Percentiles rank a stretch among this genome's conserved stretches.
Conservation (phyloP, 2,113 vertebrate genomes). For the Trogon melanurus region DNA sequence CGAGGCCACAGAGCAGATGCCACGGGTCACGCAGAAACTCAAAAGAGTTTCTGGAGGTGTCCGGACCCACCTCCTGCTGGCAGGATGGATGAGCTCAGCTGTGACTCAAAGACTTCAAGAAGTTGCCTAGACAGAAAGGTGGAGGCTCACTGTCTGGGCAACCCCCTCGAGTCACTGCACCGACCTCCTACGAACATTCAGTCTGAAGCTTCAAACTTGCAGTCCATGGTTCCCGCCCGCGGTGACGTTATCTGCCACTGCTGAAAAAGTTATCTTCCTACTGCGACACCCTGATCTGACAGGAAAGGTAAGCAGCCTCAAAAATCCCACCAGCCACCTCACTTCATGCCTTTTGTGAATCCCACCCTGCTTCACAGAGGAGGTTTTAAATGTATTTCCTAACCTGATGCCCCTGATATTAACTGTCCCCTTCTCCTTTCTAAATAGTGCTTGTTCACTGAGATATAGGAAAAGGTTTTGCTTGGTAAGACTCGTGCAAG, state of each 20-base stretch:
- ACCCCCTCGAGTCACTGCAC: not conserved
- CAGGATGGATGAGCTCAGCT: not conserved
- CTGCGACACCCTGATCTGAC: not conserved
- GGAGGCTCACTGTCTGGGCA: not conserved
- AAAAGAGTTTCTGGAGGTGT: not conserved
- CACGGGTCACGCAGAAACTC: not conserved
- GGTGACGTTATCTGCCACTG: not conserved
- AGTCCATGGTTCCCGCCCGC: not conserved
- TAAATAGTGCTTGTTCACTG: not conserved
- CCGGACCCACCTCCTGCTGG: not conserved
- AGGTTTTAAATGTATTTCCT: not conserved
- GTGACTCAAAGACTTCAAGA: too few relatives aligned
- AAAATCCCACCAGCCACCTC: not conserved
- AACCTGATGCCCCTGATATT: not conserved
- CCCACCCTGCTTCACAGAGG: not conserved
- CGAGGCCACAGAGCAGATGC: not conserved
- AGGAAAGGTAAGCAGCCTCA: not conserved
- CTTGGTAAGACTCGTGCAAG: not conserved
- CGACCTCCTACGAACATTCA: not conserved
- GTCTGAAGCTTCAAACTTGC: not conserved
- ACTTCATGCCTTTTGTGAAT: not conserved
- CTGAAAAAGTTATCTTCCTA: not conserved
- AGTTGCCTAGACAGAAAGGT: not conserved
- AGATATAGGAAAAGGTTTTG: not conserved
- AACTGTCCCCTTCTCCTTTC: not conserved